These are phyloP conservation scores for Gobionotothen gibberifrons DNA, from an alignment of 2,797 vertebrate species.

Conservation along the genomic window DNA sequence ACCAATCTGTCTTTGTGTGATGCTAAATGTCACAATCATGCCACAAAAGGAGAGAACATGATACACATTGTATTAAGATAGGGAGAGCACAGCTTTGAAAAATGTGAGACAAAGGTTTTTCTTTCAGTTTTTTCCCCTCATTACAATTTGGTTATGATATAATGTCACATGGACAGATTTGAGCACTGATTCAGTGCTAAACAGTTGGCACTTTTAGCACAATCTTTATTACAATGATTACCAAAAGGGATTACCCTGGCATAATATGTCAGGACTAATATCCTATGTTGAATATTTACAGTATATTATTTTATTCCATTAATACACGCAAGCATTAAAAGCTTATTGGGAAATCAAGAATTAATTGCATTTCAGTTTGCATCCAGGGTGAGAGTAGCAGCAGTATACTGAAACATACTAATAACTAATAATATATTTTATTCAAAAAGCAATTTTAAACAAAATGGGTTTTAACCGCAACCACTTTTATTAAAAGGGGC, in stretches of 20 bases:
- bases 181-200: constrained; percentile 3
- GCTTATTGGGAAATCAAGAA: neutral
- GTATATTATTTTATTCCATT: neutral
- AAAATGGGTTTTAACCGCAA: too few species aligned
- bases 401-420: neutral
- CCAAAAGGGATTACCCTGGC: neutral
- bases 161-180: constrained; percentile 22
- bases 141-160: constrained; percentile 37
- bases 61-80: constrained; percentile 63
- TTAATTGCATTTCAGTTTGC: neutral
- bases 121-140: neutral
- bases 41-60: constrained; percentile 64
- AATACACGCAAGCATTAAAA: neutral
- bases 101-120: constrained; percentile 41
- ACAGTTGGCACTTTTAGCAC: neutral
- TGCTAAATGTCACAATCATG: constrained; percentile 60
- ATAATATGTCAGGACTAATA: neutral
- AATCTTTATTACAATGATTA: neutral
- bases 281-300: neutral
- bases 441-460: neutral
- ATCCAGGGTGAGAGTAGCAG: neutral
- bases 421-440: neutral
- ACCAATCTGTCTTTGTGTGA: constrained; percentile 63
- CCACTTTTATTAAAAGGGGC: too few species aligned
- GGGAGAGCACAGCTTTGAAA: constrained; percentile 28